These are phyloP conservation scores for Aphelinus certus DNA, from an alignment of 1,140 invertebrate genomes.

Conservation along the genomic window DNA sequence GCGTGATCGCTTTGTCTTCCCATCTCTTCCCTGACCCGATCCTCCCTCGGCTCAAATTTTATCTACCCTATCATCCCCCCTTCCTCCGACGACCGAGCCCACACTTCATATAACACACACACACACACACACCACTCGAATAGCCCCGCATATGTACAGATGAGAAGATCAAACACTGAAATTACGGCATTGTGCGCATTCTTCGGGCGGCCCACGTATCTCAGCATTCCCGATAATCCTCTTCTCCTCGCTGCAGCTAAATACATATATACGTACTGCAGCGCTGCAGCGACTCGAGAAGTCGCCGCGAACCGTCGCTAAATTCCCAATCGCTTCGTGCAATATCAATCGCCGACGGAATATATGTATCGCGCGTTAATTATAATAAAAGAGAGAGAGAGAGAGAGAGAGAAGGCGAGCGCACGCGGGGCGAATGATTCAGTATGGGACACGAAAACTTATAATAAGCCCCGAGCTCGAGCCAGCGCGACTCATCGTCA, in stretches of 20 bases:
- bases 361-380: too few relatives aligned
- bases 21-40: constrained; percentile 12
- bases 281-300: too few relatives aligned
- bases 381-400: too few relatives aligned
- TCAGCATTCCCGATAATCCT: constrained; percentile 52
- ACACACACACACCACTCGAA: constrained; percentile 42
- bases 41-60: constrained; percentile 28
- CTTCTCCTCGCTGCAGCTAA: constrained; percentile 20
- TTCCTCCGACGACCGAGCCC: not conserved
- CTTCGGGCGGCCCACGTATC: constrained; percentile 41
- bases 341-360: too few relatives aligned
- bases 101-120: constrained; percentile 54
- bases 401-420: too few relatives aligned
- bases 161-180: constrained; percentile 63
- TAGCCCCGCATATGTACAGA: constrained; percentile 53
- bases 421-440: constrained; percentile 12
- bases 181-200: constrained; percentile 63
- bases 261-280: too few relatives aligned
- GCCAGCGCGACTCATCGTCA: constrained; percentile 25
- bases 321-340: too few relatives aligned
- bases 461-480: too few relatives aligned
- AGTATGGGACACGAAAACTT: constrained; percentile 2
- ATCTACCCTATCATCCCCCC: constrained; percentile 6
- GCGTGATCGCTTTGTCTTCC: constrained; percentile 25
- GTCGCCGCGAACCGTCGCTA: too few relatives aligned